Base-by-base conservation (phyloP, 1,140 invertebrate genomes). In the Drosophila auraria region DNA sequence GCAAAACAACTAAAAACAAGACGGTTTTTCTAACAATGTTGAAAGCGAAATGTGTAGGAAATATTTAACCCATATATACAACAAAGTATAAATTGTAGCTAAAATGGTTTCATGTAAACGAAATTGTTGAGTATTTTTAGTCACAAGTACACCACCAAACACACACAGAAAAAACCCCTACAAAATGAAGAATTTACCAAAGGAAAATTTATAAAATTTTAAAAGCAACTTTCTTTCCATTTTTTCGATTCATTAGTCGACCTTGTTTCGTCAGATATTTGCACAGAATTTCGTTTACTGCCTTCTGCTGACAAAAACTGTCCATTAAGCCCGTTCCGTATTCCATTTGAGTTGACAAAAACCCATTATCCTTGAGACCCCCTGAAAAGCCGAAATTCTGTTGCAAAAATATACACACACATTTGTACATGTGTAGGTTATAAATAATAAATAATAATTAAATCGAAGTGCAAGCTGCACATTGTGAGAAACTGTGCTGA, bases 51-150 rank as follows among this genome's bases (percentile, higher is more conserved):
- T 83, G 76, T 81, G 82, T 82, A 80, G 66, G 66, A 65, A 51
- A 82, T 77, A 78, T 72, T 77, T 73, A 82, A 73, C 68, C 68
- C 68, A 80, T 83, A 82, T 82, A 83, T 76, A 82, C 68, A 82
- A 80, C 53, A 71, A 57, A 72, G 38, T 84, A 90, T 90, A 90
- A 84, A 89, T 90, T 90, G 82, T 90, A 90, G 79, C 87, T 90
- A 80, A 91, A 90, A 90, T 90, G 86, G 86, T 90, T 90, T 90
- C 86, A 90, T 59, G 76, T 86, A 86, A 89, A 89, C 81, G 78
- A 90, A 89, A 90, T 84, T 84, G 82, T 90, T 90, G 79, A 90
- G 79, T 90, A 90, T 90, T 90, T 90, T 90, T 90, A 90, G 82
- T 90, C 82, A 66, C 30, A 60, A 72, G 38, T 61, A 63, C 38